These are phyloP conservation scores for Cosmopolites sordidus DNA, from an alignment of 2,888 invertebrate genomes.

Conservation along the genomic window DNA sequence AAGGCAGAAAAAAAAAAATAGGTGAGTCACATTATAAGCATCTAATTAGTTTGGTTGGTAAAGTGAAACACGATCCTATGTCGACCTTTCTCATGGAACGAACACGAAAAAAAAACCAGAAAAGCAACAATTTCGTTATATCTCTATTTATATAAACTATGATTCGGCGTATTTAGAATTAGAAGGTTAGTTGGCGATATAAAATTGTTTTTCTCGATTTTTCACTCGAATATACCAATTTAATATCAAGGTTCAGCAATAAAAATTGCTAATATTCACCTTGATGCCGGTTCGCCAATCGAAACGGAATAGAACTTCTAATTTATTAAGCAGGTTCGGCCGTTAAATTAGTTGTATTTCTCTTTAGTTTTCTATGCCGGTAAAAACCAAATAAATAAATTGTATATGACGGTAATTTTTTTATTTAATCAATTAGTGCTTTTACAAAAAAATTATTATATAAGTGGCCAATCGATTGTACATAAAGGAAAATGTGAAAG, in stretches of 20 bases:
- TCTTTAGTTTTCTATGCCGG: not conserved
- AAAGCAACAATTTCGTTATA: conserved; percentile 17
- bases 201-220: conserved; percentile 20
- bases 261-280: conserved; percentile 26
- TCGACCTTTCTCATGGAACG: not conserved
- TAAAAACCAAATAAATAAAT: not conserved
- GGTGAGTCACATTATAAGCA: not conserved
- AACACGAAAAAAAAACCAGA: conserved; percentile 16
- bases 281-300: conserved; percentile 23
- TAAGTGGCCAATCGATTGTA: too few species aligned
- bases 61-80: not conserved
- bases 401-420: not conserved
- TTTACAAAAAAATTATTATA: too few species aligned
- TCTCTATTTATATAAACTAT: conserved; percentile 12
- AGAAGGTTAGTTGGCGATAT: conserved; percentile 25
- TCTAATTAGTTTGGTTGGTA: not conserved
- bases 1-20: not conserved
- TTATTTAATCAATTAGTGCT: not conserved
- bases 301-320: conserved; percentile 20
- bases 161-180: conserved; percentile 24
- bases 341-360: conserved; percentile 14
- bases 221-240: conserved; percentile 22
- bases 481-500: too few species aligned
- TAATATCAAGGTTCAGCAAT: conserved; percentile 24
- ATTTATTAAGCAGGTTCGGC: conserved; percentile 25